Percentiles rank a stretch among this genome's conserved stretches.
Evolutionary conservation across 2,888 invertebrate species (phyloP).

Genomic region (Nipponacmea schrenckii): DNA sequence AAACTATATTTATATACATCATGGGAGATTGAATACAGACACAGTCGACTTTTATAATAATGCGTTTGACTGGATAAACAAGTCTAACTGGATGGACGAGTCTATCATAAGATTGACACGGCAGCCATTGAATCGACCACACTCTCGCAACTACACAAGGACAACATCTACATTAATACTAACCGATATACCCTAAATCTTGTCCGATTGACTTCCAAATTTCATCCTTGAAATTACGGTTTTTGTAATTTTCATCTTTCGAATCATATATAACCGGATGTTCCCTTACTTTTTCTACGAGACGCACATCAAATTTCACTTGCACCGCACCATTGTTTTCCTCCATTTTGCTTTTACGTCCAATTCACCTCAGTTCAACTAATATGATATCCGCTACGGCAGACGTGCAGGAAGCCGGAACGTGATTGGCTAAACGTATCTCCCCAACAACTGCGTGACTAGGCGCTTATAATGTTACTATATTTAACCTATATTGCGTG

Average conservation of each 20-base stretch:
- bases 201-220: conserved; percentile 3
- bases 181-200: not conserved
- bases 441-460: not conserved
- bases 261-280: not conserved
- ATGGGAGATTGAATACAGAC: too few relatives aligned
- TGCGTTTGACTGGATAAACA: too few relatives aligned
- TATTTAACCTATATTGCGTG: conserved; percentile 1
- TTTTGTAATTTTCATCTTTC: not conserved
- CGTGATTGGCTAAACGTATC: conserved; percentile 4
- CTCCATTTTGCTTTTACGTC: conserved; percentile 1
- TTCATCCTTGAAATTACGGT: not conserved
- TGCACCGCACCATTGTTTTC: not conserved
- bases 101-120: too few relatives aligned
- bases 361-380: not conserved
- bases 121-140: too few relatives aligned
- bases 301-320: conserved; percentile 1
- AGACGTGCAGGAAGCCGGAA: conserved; percentile 6
- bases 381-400: conserved; percentile 3
- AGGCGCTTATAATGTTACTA: not conserved
- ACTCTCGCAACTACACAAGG: too few relatives aligned
- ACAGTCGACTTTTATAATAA: too few relatives aligned
- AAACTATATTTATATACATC: too few relatives aligned
- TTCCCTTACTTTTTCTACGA: not conserved
- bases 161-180: not conserved
- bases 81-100: too few relatives aligned